Evolutionary conservation across 2,113 vertebrate genomes (phyloP).

Genomic region (Junco hyemalis): DNA sequence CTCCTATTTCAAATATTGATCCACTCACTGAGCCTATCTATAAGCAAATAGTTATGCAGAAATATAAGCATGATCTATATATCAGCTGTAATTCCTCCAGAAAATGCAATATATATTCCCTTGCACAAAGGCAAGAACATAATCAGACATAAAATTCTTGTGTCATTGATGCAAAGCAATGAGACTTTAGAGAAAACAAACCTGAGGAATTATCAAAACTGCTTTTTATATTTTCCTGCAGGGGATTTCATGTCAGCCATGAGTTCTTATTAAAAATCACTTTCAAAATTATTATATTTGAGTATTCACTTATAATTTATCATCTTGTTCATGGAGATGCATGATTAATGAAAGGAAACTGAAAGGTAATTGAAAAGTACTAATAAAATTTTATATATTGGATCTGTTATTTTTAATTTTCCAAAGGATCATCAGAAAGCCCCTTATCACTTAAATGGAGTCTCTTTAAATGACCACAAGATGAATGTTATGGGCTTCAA

Average conservation of each 20-base stretch:
- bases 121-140: not conserved
- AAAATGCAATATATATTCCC: not conserved
- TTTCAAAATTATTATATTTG: slow-evolving; percentile 29
- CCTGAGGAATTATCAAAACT: not conserved
- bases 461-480: slow-evolving; percentile 11
- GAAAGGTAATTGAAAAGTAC: slow-evolving; percentile 47
- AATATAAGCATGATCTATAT: not conserved
- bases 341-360: slow-evolving; percentile 56
- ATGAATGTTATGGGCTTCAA: not conserved
- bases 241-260: not conserved
- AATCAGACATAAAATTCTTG: not conserved
- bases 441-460: not conserved
- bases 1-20: slow-evolving; percentile 29
- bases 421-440: not conserved
- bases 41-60: not conserved
- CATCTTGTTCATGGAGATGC: slow-evolving; percentile 34
- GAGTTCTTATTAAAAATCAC: not conserved
- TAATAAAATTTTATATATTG: slow-evolving; percentile 51
- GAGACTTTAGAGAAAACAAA: not conserved
- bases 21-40: not conserved
- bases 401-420: slow-evolving; percentile 56
- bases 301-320: slow-evolving; percentile 41
- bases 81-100: not conserved
- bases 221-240: not conserved
- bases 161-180: not conserved